These are phyloP conservation scores for Ashinkailepas kermadecensis DNA, from an alignment of 2,888 invertebrate genomes.

Conservation along the genomic window DNA sequence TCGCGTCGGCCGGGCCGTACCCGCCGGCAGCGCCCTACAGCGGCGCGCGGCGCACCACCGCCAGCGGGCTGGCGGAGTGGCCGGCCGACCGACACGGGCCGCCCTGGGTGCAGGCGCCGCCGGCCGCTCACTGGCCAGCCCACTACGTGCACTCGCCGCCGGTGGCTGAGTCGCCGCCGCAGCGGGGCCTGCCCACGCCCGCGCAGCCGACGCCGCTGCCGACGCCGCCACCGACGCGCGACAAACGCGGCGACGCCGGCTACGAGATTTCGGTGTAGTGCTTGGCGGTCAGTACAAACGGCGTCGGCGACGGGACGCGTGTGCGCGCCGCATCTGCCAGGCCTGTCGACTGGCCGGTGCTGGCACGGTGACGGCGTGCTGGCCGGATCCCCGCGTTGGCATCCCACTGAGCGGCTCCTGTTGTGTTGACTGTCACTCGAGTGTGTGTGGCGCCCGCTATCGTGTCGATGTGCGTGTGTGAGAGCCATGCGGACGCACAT, in stretches of 20 bases:
- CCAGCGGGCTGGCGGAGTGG: conserved; percentile 5
- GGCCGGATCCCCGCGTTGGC: not conserved
- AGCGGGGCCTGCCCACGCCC: not conserved
- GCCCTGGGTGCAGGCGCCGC: not conserved
- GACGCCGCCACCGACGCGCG: too few relatives aligned
- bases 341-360: not conserved
- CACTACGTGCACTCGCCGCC: not conserved
- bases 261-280: conserved; percentile 14
- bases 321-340: not conserved
- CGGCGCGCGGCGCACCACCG: conserved; percentile 16
- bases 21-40: not conserved
- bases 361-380: not conserved
- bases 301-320: not conserved
- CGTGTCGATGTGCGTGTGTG: not conserved
- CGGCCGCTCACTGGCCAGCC: not conserved
- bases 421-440: not conserved
- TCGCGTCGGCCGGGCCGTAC: not conserved
- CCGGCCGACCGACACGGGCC: not conserved
- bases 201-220: not conserved
- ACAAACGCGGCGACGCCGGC: not conserved
- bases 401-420: not conserved
- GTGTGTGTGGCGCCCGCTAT: not conserved
- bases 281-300: not conserved
- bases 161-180: not conserved
- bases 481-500: not conserved